Percentiles rank a stretch among this genome's conserved stretches.
These are phyloP conservation scores for Brachyhypopomus gauderio DNA, from an alignment of 2,113 vertebrate genomes.

Conservation along the genomic window DNA sequence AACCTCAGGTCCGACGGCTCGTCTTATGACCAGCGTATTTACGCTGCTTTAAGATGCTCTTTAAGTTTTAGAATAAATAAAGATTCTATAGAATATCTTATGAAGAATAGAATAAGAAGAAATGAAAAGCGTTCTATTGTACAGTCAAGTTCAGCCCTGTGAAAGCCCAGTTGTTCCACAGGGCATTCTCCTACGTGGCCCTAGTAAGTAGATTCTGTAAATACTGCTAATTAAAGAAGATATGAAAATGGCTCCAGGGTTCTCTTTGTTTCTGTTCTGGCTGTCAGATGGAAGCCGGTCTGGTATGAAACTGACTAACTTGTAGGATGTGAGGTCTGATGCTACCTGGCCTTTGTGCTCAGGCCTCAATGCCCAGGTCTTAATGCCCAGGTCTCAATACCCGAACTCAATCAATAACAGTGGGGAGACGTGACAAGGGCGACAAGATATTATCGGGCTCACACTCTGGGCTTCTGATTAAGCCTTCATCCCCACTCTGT, in stretches of 20 bases:
- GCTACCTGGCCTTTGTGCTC: constrained; percentile 49
- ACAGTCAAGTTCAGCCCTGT: background rate
- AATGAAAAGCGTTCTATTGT: background rate
- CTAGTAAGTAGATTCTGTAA: no score
- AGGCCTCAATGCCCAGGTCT: constrained; percentile 63
- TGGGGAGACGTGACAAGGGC: constrained; percentile 78
- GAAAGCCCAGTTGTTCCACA: background rate
- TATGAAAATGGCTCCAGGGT: no score
- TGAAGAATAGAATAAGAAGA: no score
- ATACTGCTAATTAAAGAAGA: background rate
- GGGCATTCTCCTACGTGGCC: background rate
- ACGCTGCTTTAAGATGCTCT: no score
- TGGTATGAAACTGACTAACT: background rate
- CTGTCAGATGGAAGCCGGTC: background rate
- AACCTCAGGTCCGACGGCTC: no score
- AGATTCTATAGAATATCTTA: no score
- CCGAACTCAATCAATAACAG: constrained; percentile 76
- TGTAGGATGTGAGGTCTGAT: constrained; percentile 10
- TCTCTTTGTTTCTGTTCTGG: background rate
- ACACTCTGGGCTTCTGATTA: constrained; percentile 79
- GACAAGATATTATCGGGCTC: constrained; percentile 83
- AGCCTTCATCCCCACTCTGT: constrained; percentile 79
- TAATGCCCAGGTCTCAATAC: constrained; percentile 77
- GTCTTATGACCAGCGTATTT: no score
- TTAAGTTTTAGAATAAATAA: no score